Conservation (phyloP, 2,888 invertebrate species). For the Conomelus anceps region DNA sequence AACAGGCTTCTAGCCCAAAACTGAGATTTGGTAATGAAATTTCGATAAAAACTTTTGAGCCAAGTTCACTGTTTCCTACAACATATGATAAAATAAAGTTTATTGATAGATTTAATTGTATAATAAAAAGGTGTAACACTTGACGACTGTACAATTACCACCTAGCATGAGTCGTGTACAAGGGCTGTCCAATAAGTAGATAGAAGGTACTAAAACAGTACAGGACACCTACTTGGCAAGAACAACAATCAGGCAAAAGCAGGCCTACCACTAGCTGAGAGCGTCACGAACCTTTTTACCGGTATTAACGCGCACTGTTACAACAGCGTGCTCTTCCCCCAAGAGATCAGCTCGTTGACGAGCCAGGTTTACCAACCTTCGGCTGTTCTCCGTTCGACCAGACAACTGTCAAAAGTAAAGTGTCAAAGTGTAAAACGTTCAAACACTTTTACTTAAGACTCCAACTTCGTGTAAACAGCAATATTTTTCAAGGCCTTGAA, state of each 20-base stretch:
- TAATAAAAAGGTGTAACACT: neutral
- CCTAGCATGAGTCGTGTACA: neutral
- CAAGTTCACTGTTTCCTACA: too few relatives aligned
- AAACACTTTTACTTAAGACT: too few relatives aligned
- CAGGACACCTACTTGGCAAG: neutral
- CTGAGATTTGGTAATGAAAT: too few relatives aligned
- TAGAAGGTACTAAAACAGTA: neutral
- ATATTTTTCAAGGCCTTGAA: too few relatives aligned
- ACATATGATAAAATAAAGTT: too few relatives aligned
- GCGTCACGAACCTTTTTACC: neutral
- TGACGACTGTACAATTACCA: neutral
- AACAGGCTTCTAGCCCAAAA: too few relatives aligned
- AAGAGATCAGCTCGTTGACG: neutral
- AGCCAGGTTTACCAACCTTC: neutral
- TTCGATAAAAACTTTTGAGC: too few relatives aligned
- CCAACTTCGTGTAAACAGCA: too few relatives aligned
- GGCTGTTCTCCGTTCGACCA: neutral
- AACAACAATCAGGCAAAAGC: neutral
- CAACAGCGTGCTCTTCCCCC: neutral
- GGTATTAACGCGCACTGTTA: neutral
- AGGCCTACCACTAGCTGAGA: neutral
- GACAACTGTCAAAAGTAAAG: neutral
- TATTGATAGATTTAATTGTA: too few relatives aligned
- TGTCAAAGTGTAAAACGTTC: too few relatives aligned
- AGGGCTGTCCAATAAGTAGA: neutral